phyloP scores from a whole-genome alignment of 2,888 invertebrate genomes.

The Machimus atricapillus region DNA sequence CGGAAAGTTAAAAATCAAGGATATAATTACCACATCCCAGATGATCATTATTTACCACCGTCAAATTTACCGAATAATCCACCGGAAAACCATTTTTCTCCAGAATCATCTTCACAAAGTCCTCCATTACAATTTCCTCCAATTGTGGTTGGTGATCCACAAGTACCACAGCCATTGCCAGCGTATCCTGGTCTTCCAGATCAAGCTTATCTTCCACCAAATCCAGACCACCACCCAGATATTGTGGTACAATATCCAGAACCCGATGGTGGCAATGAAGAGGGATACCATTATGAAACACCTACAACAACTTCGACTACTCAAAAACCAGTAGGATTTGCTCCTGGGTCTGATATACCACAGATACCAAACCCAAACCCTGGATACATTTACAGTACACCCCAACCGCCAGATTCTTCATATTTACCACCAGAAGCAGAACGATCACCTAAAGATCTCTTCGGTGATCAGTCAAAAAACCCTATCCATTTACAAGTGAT shows the following conservation, averaged over 20 bases:
- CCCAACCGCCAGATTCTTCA: background rate
- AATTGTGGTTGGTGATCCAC: conserved; percentile 44
- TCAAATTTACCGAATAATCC: conserved; percentile 44
- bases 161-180: conserved; percentile 51
- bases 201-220: conserved; percentile 38
- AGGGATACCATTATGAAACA: conserved; percentile 45
- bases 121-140: conserved; percentile 47
- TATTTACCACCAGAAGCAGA: conserved; percentile 38
- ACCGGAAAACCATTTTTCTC: conserved; percentile 52
- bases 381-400: conserved; percentile 40
- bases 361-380: background rate
- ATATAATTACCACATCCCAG: conserved; percentile 44
- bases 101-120: conserved; percentile 39
- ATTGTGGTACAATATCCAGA: conserved; percentile 6
- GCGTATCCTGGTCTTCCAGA: background rate
- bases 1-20: conserved; percentile 50
- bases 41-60: conserved; percentile 53
- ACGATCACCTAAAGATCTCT: conserved; percentile 43
- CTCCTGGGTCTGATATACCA: conserved; percentile 34
- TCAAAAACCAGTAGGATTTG: conserved; percentile 5
- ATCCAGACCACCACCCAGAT: background rate
- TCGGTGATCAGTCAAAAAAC: background rate
- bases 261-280: background rate
- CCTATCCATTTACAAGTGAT: conserved; percentile 55
- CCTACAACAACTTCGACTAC: conserved; percentile 21